These are phyloP conservation scores for Atta colombica DNA, from an alignment of 1,140 invertebrate species.

Conservation along the genomic window DNA sequence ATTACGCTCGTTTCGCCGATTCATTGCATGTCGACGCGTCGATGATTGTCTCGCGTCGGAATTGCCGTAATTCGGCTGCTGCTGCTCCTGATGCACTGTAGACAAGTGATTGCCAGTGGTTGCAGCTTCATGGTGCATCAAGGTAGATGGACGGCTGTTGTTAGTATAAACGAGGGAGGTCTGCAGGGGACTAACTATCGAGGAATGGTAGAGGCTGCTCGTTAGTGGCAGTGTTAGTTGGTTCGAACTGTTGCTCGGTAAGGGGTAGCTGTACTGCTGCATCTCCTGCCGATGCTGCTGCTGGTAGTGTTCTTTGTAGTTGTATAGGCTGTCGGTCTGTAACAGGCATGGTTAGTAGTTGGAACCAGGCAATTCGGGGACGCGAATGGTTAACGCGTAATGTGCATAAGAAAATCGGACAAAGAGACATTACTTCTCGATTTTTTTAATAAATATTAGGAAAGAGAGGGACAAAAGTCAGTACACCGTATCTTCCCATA, in stretches of 20 bases:
- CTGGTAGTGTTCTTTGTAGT: slow-evolving; percentile 86
- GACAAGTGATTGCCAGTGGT: slow-evolving; percentile 60
- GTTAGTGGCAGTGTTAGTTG: slow-evolving; percentile 85
- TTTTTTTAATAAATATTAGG: neutral
- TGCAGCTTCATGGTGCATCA: slow-evolving; percentile 70
- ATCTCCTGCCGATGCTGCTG: slow-evolving; percentile 84
- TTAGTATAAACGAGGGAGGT: slow-evolving; percentile 81
- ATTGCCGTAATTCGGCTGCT: slow-evolving; percentile 66
- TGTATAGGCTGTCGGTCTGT: slow-evolving; percentile 84
- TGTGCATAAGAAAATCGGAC: slow-evolving; percentile 49
- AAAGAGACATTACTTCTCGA: slow-evolving; percentile 56
- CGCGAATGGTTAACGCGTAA: slow-evolving; percentile 55
- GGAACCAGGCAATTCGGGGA: slow-evolving; percentile 58
- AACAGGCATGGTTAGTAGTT: slow-evolving; percentile 82
- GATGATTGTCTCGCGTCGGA: slow-evolving; percentile 70
- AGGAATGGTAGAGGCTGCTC: slow-evolving; percentile 82
- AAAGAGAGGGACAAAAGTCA: neutral
- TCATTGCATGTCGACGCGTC: slow-evolving; percentile 73
- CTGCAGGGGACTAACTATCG: slow-evolving; percentile 83
- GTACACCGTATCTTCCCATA: neutral
- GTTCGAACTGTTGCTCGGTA: slow-evolving; percentile 85
- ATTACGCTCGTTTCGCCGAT: slow-evolving; percentile 79
- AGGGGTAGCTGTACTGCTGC: slow-evolving; percentile 84
- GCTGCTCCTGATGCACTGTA: slow-evolving; percentile 64
- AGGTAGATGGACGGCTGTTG: slow-evolving; percentile 77